Conservation (phyloP, 2,113 vertebrate species). For the Daubentonia madagascariensis region DNA sequence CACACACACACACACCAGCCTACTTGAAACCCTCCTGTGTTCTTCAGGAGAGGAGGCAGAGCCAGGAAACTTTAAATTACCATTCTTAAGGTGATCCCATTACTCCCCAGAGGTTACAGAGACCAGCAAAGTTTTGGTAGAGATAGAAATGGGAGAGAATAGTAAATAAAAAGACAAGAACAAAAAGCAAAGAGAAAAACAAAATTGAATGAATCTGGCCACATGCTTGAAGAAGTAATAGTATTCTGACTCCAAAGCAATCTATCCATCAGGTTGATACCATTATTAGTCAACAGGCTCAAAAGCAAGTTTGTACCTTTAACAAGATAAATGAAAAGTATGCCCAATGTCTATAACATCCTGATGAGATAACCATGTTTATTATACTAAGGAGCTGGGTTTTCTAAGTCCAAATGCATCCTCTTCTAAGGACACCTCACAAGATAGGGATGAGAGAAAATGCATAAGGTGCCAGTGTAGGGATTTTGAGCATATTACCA, state of each 20-base stretch:
- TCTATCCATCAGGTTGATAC: background rate
- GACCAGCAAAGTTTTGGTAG: background rate
- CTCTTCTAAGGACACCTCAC: background rate
- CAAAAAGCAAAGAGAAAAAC: background rate
- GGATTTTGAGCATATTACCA: background rate
- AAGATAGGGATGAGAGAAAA: background rate
- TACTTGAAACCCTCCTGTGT: background rate
- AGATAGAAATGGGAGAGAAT: background rate
- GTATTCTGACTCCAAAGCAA: background rate
- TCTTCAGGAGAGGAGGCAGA: background rate
- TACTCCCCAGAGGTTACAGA: background rate
- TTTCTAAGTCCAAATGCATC: slow-evolving; percentile 13
- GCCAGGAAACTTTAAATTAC: background rate
- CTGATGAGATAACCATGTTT: background rate
- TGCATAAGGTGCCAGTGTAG: background rate
- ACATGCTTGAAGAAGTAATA: background rate
- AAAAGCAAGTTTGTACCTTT: background rate
- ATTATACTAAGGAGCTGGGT: background rate
- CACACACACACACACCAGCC: background rate
- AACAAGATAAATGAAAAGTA: background rate
- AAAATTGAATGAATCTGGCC: background rate
- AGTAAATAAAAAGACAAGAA: background rate
- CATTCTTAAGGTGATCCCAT: background rate
- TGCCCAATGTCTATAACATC: background rate
- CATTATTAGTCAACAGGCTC: background rate